Evolutionary conservation across 2,888 invertebrate genomes (phyloP).

Genomic region (Stenodema calcarata): DNA sequence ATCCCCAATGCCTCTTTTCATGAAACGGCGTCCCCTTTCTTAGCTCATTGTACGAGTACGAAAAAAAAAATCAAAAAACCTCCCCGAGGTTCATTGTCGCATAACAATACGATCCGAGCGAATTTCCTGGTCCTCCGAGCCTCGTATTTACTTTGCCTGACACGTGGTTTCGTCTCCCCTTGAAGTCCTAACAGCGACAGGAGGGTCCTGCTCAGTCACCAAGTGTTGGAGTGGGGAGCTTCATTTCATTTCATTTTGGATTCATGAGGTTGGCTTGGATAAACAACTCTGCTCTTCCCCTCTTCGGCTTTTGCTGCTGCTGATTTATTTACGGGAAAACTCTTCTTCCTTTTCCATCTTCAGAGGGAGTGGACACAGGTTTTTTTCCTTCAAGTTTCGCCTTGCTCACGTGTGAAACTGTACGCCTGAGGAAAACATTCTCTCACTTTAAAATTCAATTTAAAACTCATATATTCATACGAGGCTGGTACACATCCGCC

Average conservation of each 20-base stretch:
- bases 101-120: not conserved
- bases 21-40: no score
- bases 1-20: no score
- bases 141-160: slow-evolving; percentile 1
- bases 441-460: no score
- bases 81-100: not conserved
- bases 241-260: slow-evolving; percentile 34
- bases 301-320: not conserved
- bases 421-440: not conserved
- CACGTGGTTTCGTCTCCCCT: not conserved
- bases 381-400: not conserved
- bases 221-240: not conserved
- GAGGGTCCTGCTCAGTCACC: not conserved
- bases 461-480: no score
- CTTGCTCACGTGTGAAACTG: not conserved
- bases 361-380: not conserved
- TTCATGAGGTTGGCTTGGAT: slow-evolving; percentile 33
- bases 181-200: not conserved
- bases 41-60: no score
- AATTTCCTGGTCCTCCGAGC: not conserved
- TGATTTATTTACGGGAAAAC: slow-evolving; percentile 17
- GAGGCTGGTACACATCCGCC: no score
- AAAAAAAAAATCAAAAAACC: not conserved
- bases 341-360: not conserved
- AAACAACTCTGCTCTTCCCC: slow-evolving; percentile 11